These are phyloP conservation scores for Chaetophractus vellerosus DNA, from an alignment of 2,797 vertebrate species.

Conservation along the genomic window DNA sequence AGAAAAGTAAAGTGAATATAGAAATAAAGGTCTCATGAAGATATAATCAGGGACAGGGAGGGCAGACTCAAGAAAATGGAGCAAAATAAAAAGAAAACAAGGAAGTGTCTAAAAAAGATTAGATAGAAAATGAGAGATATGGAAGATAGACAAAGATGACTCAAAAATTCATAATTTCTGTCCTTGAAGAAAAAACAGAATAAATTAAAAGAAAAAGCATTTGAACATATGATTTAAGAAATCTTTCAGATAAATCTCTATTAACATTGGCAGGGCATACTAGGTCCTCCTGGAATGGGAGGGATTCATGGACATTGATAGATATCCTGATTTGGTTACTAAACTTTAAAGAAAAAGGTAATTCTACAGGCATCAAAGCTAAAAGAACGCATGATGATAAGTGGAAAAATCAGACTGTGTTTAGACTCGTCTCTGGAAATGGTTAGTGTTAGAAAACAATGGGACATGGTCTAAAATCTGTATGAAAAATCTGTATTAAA, in stretches of 20 bases:
- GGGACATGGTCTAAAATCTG: neutral
- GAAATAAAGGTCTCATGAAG: neutral
- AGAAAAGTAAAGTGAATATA: neutral
- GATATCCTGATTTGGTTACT: neutral
- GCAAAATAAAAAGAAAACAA: neutral
- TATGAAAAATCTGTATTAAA: neutral
- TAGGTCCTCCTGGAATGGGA: neutral
- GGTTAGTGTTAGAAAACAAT: neutral
- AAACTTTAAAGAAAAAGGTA: neutral
- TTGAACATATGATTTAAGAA: neutral
- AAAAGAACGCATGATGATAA: neutral
- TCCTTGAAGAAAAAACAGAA: slow-evolving; percentile 38
- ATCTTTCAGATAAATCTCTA: neutral
- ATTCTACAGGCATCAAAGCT: neutral
- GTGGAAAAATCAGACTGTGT: neutral
- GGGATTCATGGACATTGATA: neutral
- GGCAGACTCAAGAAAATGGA: neutral
- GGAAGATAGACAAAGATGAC: neutral
- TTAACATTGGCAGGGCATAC: neutral
- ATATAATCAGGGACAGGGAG: neutral
- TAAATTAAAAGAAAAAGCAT: neutral
- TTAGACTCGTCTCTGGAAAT: neutral
- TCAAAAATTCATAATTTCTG: neutral
- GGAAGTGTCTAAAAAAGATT: neutral
- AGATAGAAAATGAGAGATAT: neutral